Evolutionary conservation across 2,888 invertebrate species (phyloP).

Genomic region (Drosophila barbarae): DNA sequence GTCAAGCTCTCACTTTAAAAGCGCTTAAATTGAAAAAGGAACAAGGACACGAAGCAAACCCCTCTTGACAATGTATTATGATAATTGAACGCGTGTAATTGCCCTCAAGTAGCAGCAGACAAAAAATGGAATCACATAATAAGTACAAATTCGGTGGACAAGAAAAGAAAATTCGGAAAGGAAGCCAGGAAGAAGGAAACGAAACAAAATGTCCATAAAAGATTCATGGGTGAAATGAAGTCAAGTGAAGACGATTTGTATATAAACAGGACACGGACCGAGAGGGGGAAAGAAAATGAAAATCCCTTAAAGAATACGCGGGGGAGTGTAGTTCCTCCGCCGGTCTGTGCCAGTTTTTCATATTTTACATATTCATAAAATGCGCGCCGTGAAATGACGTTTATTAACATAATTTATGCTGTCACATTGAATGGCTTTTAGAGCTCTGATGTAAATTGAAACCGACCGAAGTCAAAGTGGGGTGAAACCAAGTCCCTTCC

Average conservation of each 20-base stretch:
- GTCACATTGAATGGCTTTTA: constrained; percentile 76
- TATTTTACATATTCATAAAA: constrained; percentile 76
- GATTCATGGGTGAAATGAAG: constrained; percentile 65
- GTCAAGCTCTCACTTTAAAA: constrained; percentile 50
- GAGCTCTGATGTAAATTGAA: constrained; percentile 63
- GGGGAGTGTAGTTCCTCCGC: neutral
- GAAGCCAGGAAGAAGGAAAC: neutral
- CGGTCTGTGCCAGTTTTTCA: constrained; percentile 21
- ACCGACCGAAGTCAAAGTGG: constrained; percentile 28
- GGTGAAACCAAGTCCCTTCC: neutral
- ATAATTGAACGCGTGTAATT: constrained; percentile 77
- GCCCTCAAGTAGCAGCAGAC: constrained; percentile 62
- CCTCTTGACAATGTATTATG: constrained; percentile 67
- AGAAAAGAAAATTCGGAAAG: constrained; percentile 19
- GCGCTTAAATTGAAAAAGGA: constrained; percentile 56
- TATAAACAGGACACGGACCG: constrained; percentile 40
- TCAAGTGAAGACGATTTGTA: constrained; percentile 65
- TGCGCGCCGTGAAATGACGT: constrained; percentile 71
- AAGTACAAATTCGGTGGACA: constrained; percentile 29
- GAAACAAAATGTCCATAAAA: constrained; percentile 59
- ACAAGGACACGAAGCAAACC: constrained; percentile 47
- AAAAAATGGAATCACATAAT: constrained; percentile 21
- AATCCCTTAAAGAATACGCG: constrained; percentile 1
- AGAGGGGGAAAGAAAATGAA: constrained; percentile 8
- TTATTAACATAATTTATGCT: constrained; percentile 80